Evolutionary conservation across 2,888 invertebrate genomes (phyloP), one percentile per base, ranked within the genome.

Genomic region (Cephus spinipes): DNA sequence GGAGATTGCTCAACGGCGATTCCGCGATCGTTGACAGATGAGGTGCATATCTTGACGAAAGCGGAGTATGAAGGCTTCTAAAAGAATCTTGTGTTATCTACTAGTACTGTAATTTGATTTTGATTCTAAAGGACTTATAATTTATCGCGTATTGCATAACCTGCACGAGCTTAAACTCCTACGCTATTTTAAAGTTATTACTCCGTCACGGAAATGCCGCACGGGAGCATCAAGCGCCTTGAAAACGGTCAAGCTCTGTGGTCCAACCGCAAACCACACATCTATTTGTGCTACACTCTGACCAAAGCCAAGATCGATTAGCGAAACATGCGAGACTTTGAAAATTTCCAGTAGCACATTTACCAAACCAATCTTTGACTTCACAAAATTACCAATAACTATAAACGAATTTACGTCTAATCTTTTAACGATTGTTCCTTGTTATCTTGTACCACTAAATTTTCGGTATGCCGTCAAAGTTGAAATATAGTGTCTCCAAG

Each of bases 11-110:
- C 79, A 88, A 83, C 90, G 93, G 93, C 1, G 92, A 90, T 90
- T 95, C 95, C 11, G 95, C 94, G 77, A 96, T 96, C 3, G 96
- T 95, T 6, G 95, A 94, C 76, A 96, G 92, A 86, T 95, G 95
- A 0, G 96, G 96, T 73, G 95, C 94, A 89, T 95, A 96, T 68
- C 94, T 93, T 31, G 89, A 79, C 12, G 86, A 84, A 79, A 90
- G 80, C 34, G 91, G 88, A 36, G 87, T 82, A 81, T 90, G 87
- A 73, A 88, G 85, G 11, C 83, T 84, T 84, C 90, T 90, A 85
- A 34, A 85, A 85, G 76, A 30, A 30, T 55, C 23, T 55, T 55
- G 23, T 55, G 55, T 55, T 55, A 55, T 55, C 55, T 23, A 55
- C 55, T 23, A 2, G 9, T 55, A 55, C 55, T 55, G 9, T 23